Conservation (phyloP, 2,888 invertebrate species). For the Lutraria lutraria region DNA sequence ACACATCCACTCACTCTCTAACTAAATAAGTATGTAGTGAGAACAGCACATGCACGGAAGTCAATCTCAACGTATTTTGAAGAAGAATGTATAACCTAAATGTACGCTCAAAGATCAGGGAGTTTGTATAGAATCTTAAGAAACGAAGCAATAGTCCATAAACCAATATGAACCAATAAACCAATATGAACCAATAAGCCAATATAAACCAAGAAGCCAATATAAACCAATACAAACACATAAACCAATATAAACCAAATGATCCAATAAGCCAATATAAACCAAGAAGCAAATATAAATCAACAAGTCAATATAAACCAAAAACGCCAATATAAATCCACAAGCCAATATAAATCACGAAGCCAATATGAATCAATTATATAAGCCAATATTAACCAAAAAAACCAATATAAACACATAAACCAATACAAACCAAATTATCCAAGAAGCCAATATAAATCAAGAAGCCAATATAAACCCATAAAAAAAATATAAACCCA, state of each 20-base stretch:
- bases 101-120: too few relatives aligned
- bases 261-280: neutral
- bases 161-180: too few relatives aligned
- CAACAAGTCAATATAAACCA: neutral
- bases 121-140: too few relatives aligned
- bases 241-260: neutral
- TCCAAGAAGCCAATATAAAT: neutral
- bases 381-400: neutral
- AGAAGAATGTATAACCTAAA: too few relatives aligned
- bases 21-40: too few relatives aligned
- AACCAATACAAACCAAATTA: neutral
- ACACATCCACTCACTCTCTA: too few relatives aligned
- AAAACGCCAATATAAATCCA: neutral
- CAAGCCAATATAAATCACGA: neutral
- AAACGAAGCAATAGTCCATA: too few relatives aligned
- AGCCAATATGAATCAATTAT: neutral
- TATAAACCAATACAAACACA: neutral
- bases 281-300: neutral
- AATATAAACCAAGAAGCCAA: neutral
- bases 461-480: neutral
- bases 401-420: neutral
- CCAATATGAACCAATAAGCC: neutral
- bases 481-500: neutral
- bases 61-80: too few relatives aligned
- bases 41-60: too few relatives aligned